Evolutionary conservation across 1,140 invertebrate species (phyloP).

Genomic region (Anastrepha obliqua): DNA sequence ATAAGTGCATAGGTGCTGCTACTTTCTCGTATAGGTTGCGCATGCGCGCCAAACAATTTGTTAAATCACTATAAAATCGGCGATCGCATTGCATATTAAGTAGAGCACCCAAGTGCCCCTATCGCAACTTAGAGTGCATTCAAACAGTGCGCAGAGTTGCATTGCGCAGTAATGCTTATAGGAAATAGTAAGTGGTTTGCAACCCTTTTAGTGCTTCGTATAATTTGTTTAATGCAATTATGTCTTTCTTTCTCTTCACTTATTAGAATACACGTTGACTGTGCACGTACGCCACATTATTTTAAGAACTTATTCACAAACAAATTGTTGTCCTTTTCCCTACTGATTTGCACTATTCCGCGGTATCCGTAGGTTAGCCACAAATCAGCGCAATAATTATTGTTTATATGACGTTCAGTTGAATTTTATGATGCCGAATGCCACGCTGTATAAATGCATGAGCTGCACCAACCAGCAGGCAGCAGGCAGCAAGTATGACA

Average conservation of each 20-base stretch:
- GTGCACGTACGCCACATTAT: not conserved
- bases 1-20: not conserved
- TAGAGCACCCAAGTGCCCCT: conserved; percentile 19
- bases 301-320: conserved; percentile 45
- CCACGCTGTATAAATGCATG: too few relatives aligned
- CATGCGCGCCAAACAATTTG: conserved; percentile 45
- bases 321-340: not conserved
- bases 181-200: not conserved
- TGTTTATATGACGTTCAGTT: not conserved
- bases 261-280: not conserved
- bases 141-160: not conserved
- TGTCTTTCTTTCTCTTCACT: not conserved
- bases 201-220: not conserved
- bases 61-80: conserved; percentile 45
- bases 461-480: not conserved
- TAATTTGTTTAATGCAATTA: conserved; percentile 14
- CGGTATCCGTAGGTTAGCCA: not conserved
- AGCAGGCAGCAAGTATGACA: not conserved
- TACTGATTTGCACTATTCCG: not conserved
- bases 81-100: conserved; percentile 38
- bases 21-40: not conserved
- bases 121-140: not conserved
- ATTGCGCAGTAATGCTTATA: not conserved
- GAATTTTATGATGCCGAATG: not conserved
- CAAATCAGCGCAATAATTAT: conserved; percentile 16